Evolutionary conservation across 2,113 vertebrate species (phyloP).

Genomic region (Buteo buteo): DNA sequence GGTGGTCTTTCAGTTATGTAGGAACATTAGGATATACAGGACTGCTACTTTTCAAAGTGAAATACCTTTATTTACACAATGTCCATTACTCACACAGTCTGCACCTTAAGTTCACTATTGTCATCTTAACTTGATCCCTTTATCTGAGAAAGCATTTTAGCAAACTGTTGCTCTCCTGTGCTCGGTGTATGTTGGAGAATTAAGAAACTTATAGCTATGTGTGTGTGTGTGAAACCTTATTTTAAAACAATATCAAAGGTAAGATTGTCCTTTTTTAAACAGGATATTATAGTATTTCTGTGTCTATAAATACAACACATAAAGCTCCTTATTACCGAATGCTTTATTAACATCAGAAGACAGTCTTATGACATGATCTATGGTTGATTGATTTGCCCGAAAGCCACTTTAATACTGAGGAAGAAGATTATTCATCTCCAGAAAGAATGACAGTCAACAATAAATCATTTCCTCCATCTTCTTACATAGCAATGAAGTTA

Average conservation of each 20-base stretch:
- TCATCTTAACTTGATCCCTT: background rate
- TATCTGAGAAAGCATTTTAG: background rate
- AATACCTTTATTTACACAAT: background rate
- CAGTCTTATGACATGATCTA: conserved; percentile 69
- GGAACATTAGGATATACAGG: background rate
- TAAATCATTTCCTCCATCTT: conserved; percentile 71
- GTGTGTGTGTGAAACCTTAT: background rate
- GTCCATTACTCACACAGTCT: background rate
- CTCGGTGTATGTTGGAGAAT: background rate
- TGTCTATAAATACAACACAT: conserved; percentile 68
- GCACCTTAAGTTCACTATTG: background rate
- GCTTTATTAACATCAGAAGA: conserved; percentile 74
- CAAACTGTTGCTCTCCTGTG: background rate
- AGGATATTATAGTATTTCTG: conserved; percentile 30
- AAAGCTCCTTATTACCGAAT: conserved; percentile 71
- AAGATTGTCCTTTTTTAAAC: conserved; percentile 14
- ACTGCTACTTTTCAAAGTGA: background rate
- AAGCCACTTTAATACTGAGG: conserved; percentile 73
- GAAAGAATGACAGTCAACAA: conserved; percentile 71
- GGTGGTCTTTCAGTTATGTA: background rate
- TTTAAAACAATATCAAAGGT: conserved; percentile 1
- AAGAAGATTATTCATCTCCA: conserved; percentile 72
- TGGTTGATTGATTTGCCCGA: conserved; percentile 73
- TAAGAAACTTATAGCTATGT: background rate
- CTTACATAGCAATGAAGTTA: conserved; percentile 64